phyloP scores from a whole-genome alignment of 2,113 vertebrate genomes.

The Prietella phreatophila region DNA sequence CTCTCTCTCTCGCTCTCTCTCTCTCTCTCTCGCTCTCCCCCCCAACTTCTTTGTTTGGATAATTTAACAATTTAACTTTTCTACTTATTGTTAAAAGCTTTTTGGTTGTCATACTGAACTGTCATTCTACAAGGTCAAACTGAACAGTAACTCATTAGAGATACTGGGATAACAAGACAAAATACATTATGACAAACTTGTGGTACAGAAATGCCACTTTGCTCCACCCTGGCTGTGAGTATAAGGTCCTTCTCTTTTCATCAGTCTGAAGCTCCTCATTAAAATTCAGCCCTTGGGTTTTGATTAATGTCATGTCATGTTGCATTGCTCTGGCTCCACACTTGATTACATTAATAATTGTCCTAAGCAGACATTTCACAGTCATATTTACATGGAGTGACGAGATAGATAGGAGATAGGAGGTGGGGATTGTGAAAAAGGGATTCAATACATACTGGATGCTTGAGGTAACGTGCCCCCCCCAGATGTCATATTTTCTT shows the following conservation, averaged over 20 bases:
- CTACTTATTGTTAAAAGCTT: not conserved
- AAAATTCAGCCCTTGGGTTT: conserved; percentile 30
- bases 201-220: conserved; percentile 13
- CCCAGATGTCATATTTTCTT: conserved; percentile 10
- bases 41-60: not conserved
- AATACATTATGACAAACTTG: not conserved
- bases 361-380: conserved; percentile 34
- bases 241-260: conserved; percentile 22
- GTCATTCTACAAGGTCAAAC: not conserved
- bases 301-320: conserved; percentile 44
- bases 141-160: not conserved
- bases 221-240: not conserved
- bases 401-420: not conserved
- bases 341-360: conserved; percentile 38
- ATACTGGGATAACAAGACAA: not conserved
- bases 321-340: conserved; percentile 11
- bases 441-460: not conserved
- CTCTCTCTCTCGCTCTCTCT: not conserved
- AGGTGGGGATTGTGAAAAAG: conserved; percentile 30
- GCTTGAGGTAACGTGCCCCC: not conserved
- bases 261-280: conserved; percentile 30
- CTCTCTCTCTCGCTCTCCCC: not conserved
- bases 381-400: not conserved
- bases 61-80: not conserved
- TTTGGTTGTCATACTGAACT: not conserved